Conservation (phyloP, 2,113 vertebrate genomes). For the Arvicanthis niloticus region DNA sequence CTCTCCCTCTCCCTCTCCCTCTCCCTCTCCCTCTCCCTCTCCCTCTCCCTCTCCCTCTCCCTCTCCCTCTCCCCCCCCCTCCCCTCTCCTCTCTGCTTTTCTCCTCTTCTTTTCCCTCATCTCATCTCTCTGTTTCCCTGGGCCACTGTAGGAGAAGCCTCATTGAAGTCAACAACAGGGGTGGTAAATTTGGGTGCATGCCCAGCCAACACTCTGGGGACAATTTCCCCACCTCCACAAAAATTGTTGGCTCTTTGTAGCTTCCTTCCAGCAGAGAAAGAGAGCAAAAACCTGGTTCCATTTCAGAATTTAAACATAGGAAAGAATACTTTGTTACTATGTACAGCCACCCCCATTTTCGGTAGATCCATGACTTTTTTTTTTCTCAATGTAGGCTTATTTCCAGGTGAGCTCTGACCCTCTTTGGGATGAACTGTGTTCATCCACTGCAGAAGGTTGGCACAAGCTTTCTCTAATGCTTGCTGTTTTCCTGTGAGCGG, state of each 20-base stretch:
- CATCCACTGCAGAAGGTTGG: background rate
- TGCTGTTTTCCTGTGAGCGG: conserved; percentile 31
- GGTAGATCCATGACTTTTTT: conserved; percentile 1
- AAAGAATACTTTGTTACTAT: background rate
- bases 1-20: background rate
- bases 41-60: too few relatives aligned
- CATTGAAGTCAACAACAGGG: background rate
- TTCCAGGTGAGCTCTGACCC: conserved; percentile 46
- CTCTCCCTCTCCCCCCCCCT: too few relatives aligned
- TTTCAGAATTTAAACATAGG: background rate
- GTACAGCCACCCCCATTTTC: background rate
- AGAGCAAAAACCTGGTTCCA: background rate
- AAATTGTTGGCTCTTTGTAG: conserved; percentile 1
- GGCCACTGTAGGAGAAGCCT: background rate
- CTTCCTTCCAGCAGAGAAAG: conserved; percentile 36
- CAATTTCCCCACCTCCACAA: background rate
- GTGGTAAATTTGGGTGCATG: background rate
- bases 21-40: too few relatives aligned
- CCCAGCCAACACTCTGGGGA: background rate
- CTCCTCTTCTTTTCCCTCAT: too few relatives aligned
- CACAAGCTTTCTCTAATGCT: background rate
- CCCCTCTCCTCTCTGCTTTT: too few relatives aligned
- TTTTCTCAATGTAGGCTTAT: conserved; percentile 44
- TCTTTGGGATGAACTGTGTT: background rate
- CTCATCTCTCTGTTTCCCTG: conserved; percentile 26